Evolutionary conservation across 2,797 vertebrate genomes (phyloP).

Genomic region (Melanogrammus aeglefinus): DNA sequence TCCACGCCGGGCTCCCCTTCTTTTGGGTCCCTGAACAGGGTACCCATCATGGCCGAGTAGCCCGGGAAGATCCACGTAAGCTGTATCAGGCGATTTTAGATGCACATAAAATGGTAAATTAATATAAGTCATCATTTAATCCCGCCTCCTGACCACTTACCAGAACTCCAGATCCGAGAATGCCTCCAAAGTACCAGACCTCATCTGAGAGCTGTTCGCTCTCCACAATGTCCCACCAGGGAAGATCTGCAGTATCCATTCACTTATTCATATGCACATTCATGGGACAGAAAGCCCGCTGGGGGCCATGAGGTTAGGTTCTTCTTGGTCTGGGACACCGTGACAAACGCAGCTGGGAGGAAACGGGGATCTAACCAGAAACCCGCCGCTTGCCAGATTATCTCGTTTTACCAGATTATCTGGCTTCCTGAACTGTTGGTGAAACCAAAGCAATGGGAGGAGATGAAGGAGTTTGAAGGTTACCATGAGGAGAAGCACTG

Average conservation of each 20-base stretch:
- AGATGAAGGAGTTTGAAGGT: constrained; percentile 63
- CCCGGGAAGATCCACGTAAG: constrained; percentile 81
- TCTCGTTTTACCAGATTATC: background rate
- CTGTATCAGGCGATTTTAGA: constrained; percentile 66
- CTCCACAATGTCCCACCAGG: constrained; percentile 70
- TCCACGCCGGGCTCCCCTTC: constrained; percentile 80
- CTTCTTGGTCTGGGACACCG: background rate
- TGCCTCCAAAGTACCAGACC: constrained; percentile 88
- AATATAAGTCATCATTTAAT: background rate
- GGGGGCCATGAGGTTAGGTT: background rate
- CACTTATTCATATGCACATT: background rate
- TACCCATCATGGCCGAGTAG: constrained; percentile 89
- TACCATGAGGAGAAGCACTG: constrained; percentile 98
- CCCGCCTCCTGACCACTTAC: constrained; percentile 67
- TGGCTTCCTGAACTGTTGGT: constrained; percentile 1
- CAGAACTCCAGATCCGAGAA: constrained; percentile 86
- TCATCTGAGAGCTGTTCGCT: constrained; percentile 73
- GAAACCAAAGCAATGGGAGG: background rate
- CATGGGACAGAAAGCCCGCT: no score
- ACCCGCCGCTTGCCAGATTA: background rate
- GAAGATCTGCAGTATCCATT: constrained; percentile 69
- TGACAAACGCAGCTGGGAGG: background rate
- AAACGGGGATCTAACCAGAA: background rate
- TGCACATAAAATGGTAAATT: background rate
- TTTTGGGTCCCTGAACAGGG: constrained; percentile 80